These are phyloP conservation scores for Nesometra sesokonis DNA, from an alignment of 35 echinoderm and acorn worm genomes.

Conservation along the genomic window DNA sequence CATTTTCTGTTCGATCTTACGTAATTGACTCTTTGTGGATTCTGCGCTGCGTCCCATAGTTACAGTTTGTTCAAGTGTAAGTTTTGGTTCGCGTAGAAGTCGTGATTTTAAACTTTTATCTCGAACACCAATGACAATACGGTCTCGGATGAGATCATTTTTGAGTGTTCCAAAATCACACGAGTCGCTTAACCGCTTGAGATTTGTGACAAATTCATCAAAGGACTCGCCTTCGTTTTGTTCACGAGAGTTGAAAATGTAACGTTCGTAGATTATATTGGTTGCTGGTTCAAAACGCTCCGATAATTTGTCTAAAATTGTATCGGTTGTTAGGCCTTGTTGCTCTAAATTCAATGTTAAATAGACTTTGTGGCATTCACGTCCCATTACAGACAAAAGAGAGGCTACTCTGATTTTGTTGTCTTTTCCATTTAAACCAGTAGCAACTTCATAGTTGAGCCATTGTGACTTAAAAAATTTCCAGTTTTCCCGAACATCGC, in stretches of 20 bases:
- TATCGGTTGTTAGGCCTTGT: background rate
- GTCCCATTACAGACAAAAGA: no score
- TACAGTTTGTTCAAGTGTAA: background rate
- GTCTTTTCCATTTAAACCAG: background rate
- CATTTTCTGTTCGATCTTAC: background rate
- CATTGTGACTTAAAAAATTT: background rate
- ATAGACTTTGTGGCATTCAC: background rate
- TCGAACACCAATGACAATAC: background rate
- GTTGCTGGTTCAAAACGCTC: background rate
- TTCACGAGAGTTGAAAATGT: background rate
- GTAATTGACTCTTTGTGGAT: no score
- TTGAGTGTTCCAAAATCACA: constrained; percentile 5
- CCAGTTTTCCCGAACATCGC: background rate
- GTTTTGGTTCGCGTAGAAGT: background rate
- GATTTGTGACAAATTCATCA: background rate
- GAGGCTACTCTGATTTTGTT: no score
- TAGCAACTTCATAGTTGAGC: background rate
- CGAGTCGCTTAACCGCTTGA: background rate
- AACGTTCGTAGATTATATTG: constrained; percentile 1
- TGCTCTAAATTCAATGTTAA: background rate
- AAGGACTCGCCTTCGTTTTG: no score
- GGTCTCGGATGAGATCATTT: background rate
- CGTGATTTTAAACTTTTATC: background rate
- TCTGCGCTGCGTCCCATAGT: background rate
- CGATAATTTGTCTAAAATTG: background rate